Conservation (phyloP, 1,140 invertebrate species). For the Cryptotermes secundus region DNA sequence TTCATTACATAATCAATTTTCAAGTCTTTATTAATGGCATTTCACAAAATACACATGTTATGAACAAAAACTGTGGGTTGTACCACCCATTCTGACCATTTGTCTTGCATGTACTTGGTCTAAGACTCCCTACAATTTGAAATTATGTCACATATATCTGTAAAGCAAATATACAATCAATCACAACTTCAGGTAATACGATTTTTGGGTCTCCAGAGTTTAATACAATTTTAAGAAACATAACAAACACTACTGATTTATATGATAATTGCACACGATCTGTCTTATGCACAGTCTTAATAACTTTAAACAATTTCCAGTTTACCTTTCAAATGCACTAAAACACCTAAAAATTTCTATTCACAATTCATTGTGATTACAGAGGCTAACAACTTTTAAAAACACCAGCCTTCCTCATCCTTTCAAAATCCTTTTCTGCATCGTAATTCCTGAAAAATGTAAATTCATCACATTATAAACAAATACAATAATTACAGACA, state of each 20-base stretch:
- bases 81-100: neutral
- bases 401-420: constrained; percentile 51
- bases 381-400: constrained; percentile 40
- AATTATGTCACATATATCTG: neutral
- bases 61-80: no score
- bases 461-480: constrained; percentile 16
- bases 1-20: neutral
- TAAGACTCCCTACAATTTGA: neutral
- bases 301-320: neutral
- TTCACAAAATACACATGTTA: no score
- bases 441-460: constrained; percentile 52
- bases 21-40: no score
- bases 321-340: neutral
- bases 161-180: neutral
- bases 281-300: neutral
- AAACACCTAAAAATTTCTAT: neutral
- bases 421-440: constrained; percentile 46
- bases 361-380: neutral
- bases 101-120: neutral
- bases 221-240: neutral
- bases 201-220: no score
- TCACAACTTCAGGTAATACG: no score
- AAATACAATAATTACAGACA: no score
- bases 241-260: neutral
- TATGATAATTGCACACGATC: neutral